Evolutionary conservation across 2,113 vertebrate genomes (phyloP).

Genomic region (Tychaedon coryphoeus): DNA sequence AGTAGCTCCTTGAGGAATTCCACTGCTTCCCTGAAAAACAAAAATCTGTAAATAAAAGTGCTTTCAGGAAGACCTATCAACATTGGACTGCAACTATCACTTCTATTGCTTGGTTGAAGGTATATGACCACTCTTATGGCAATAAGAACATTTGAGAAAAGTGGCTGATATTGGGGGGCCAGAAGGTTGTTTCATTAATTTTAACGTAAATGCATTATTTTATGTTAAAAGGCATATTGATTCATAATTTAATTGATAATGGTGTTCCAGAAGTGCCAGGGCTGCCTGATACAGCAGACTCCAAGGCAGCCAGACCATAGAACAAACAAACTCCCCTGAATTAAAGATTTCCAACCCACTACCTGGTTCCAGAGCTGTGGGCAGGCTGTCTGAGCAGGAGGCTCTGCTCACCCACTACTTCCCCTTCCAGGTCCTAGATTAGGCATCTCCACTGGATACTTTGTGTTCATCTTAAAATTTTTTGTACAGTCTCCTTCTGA

Average conservation of each 20-base stretch:
- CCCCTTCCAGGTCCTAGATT: not conserved
- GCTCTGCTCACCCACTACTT: not conserved
- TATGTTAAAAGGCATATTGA: not conserved
- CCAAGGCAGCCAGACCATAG: not conserved
- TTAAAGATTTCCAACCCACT: not conserved
- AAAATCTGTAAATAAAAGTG: not conserved
- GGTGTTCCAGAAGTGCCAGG: not conserved
- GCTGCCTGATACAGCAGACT: rapidly evolving
- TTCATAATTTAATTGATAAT: not conserved
- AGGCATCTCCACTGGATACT: not conserved
- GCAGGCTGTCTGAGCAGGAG: not conserved
- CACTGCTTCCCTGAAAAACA: not conserved
- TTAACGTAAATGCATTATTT: not conserved
- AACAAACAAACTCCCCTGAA: not conserved
- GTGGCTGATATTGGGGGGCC: not conserved
- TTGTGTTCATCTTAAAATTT: not conserved
- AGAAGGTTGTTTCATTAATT: not conserved
- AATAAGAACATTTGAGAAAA: not conserved
- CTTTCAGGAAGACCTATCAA: not conserved
- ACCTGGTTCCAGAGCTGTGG: not conserved
- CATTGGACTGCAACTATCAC: not conserved
- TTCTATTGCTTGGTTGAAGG: not conserved
- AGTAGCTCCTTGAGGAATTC: not conserved
- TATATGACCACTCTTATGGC: too few species aligned
- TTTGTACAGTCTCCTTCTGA: not conserved